Base-by-base conservation (phyloP, 2,113 vertebrate species). In the Centropus unirufus region DNA sequence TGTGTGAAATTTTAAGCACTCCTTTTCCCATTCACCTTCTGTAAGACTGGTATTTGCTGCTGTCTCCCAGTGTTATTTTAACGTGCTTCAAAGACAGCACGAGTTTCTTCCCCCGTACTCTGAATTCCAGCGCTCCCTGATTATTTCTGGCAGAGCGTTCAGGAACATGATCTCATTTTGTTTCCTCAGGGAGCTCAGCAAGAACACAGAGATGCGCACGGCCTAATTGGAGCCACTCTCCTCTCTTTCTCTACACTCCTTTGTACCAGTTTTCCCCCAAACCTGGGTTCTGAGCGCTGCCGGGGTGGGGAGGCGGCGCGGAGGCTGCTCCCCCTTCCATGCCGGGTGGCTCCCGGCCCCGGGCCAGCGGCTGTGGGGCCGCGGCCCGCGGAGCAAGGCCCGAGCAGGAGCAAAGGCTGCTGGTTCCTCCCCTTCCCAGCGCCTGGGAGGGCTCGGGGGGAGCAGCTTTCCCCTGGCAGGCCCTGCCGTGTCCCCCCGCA, bases 261-360 rank as follows among this genome's bases (percentile, higher is more conserved):
- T 22, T 22, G 61, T 34, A 58, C 14, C 19, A 4, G 0, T 6
- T 62, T 32, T 62, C 8, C 6, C 69, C 40, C 30, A 52, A 51
- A 36, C 26, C 3, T 3, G 8, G 11, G 34, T 69, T 59, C 16
- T 29, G 4, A 34, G 13, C 3, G 20, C 17, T 7, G 10, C 21
- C 17, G 4, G 39, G 22, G 5, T 29, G 47, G n/a, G 54, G 27
- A 5, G 3, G 6, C 2, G 15, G 24, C 1, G n/a, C n/a, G n/a
- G n/a, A n/a, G n/a, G n/a, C n/a, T n/a, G n/a, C 36, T 36, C 36
- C 36, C 36, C 36, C 36, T 36, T 36, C 36, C n/a, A n/a, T n/a
- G n/a, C n/a, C n/a, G n/a, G n/a, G n/a, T n/a, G n/a, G n/a, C n/a
- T n/a, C n/a, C n/a, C n/a, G n/a, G n/a, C n/a, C n/a, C n/a, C n/a